Evolutionary conservation across 2,113 vertebrate species (phyloP), one percentile per base, ranked within the genome.

Genomic region (Limanda limanda): DNA sequence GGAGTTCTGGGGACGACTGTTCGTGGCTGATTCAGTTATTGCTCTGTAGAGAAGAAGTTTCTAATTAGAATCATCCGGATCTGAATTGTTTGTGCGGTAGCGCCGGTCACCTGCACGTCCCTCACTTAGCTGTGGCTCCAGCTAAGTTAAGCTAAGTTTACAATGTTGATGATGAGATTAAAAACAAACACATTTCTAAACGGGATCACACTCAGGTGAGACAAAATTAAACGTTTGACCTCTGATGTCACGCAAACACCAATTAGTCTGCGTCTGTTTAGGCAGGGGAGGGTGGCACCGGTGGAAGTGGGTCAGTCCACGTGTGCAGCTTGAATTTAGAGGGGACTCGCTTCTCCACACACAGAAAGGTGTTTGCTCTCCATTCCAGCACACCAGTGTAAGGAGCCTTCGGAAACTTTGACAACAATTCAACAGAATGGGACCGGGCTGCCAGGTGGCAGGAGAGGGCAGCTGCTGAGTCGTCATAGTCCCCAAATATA

Each of bases 281-380:
- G 75, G 12, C 23, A 2, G 6, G 23, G 42, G 14, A 1, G 13
- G 48, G 2, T 15, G 66, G 5, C 31, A 55, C 0, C 14, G 21
- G 66, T 51, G 64, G 76, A 78, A 79, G 69, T 83, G 76, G 79
- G 85, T 82, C 71, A 71, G 20, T 80, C 13, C 13, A 58, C 14
- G 85, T 82, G 76, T 69, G 23, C 77, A 62, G 78, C 82, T 84
- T 69, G 79, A 20, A n/a, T 74, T 85, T 84, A 80, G 78, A 0
- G 12, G 76, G 68, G n/a, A 21, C 69, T 67, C 71, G 65, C 45
- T 37, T 37, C 35, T 37, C 35, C 8, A 2, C 35, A 37, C 35
- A 37, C 79, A 70, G 61, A 55, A 24, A 78, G 72, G 6, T 45
- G 70, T 90, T 91, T 89, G 76, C 70, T 81, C 66, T 84, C 62